These are phyloP conservation scores for Eupithecia pulchellata DNA, from an alignment of 2,888 invertebrate species.

Conservation along the genomic window DNA sequence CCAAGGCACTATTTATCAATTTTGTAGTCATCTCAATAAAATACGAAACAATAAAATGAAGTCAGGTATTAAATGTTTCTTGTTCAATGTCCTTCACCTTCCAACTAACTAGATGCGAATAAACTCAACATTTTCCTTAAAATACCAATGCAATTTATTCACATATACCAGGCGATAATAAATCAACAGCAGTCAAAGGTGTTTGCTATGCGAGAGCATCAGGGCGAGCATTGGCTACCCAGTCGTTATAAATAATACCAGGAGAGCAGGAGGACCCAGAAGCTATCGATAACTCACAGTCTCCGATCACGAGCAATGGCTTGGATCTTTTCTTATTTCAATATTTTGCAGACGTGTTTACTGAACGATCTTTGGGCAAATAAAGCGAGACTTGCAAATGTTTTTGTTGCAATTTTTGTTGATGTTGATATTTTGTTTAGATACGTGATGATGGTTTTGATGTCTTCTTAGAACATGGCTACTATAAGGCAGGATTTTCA, in stretches of 20 bases:
- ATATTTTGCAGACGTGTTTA: conserved; percentile 53
- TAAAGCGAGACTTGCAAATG: conserved; percentile 18
- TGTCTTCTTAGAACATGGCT: not conserved
- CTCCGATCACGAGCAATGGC: conserved; percentile 58
- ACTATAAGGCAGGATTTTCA: not conserved
- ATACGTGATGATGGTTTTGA: not conserved
- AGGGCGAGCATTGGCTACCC: conserved; percentile 53
- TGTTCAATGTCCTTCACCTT: conserved; percentile 8
- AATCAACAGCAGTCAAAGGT: conserved; percentile 64
- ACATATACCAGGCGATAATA: conserved; percentile 52
- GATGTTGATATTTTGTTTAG: not conserved
- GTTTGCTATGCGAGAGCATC: conserved; percentile 65
- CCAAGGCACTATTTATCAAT: not conserved
- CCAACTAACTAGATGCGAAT: not conserved
- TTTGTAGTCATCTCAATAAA: not conserved
- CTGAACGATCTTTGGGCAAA: conserved; percentile 33
- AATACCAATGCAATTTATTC: conserved; percentile 33
- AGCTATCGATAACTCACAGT: conserved; percentile 61
- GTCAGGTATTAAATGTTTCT: not conserved
- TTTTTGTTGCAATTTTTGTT: conserved; percentile 10
- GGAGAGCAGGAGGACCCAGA: conserved; percentile 68
- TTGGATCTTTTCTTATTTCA: conserved; percentile 55
- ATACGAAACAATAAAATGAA: not conserved
- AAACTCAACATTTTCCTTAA: conserved; percentile 38
- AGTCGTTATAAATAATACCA: conserved; percentile 76